Evolutionary conservation across 2,888 invertebrate species (phyloP).

Genomic region (Hermaeophaga mercurialis): DNA sequence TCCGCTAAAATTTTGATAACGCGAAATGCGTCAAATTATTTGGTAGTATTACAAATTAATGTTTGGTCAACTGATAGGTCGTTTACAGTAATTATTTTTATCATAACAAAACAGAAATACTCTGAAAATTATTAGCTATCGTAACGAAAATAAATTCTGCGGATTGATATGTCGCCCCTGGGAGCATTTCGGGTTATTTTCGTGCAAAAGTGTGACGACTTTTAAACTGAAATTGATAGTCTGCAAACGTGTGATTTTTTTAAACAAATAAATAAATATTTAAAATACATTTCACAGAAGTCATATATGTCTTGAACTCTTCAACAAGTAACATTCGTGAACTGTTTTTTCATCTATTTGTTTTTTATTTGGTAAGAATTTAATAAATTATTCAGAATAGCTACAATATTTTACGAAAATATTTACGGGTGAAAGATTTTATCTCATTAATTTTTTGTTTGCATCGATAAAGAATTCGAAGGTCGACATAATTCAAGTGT

Average conservation of each 20-base stretch:
- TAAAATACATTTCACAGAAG: background rate
- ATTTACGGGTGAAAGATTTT: too few relatives aligned
- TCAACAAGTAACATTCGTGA: background rate
- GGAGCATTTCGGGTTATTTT: slow-evolving; percentile 7
- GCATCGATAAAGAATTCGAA: too few relatives aligned
- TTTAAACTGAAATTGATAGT: background rate
- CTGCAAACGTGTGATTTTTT: too few relatives aligned
- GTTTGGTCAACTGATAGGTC: background rate
- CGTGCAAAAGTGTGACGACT: slow-evolving; percentile 1
- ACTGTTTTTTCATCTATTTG: too few relatives aligned
- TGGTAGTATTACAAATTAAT: background rate
- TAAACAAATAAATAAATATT: background rate
- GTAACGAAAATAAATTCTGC: slow-evolving; percentile 3
- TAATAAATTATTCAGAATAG: too few relatives aligned
- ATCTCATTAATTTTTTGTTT: too few relatives aligned
- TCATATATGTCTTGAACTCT: background rate
- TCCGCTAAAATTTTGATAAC: slow-evolving; percentile 4
- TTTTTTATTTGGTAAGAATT: too few relatives aligned
- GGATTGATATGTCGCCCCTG: background rate
- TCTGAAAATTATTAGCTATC: background rate
- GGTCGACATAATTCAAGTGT: too few relatives aligned
- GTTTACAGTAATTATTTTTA: background rate
- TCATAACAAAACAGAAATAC: background rate
- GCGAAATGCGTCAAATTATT: slow-evolving; percentile 5
- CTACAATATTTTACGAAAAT: too few relatives aligned